Evolutionary conservation across 1,140 invertebrate genomes (phyloP).

Genomic region (Diploscapter pachys): DNA sequence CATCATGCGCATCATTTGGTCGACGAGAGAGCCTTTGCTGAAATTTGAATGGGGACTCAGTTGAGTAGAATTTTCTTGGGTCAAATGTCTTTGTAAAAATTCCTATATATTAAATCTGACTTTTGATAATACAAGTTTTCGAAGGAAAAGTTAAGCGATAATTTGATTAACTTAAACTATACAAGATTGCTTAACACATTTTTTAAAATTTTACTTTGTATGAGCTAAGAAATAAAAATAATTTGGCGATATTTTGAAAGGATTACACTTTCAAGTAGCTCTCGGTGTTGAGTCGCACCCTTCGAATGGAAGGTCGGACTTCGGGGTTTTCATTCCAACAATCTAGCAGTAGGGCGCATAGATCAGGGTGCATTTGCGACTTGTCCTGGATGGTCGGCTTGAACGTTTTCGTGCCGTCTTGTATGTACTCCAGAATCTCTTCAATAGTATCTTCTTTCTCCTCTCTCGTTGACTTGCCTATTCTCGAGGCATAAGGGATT

Average conservation of each 20-base stretch:
- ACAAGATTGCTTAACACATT: too few relatives aligned
- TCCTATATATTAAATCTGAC: neutral
- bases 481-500: too few relatives aligned
- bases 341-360: conserved; percentile 50
- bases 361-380: conserved; percentile 52
- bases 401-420: conserved; percentile 49
- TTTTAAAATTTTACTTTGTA: too few relatives aligned
- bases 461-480: too few relatives aligned
- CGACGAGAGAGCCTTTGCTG: conserved; percentile 54
- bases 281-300: conserved; percentile 55
- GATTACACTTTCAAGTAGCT: conserved; percentile 56
- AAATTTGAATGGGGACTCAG: conserved; percentile 14
- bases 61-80: too few relatives aligned
- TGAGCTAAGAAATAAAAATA: too few relatives aligned
- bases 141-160: too few relatives aligned
- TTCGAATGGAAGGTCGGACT: conserved; percentile 50
- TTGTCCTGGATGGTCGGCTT: conserved; percentile 52
- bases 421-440: conserved; percentile 53
- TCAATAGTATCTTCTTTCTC: conserved; percentile 11
- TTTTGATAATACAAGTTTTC: neutral
- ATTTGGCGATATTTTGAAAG: too few relatives aligned
- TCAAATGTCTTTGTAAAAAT: neutral
- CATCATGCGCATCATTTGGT: conserved; percentile 59
- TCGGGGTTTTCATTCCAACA: conserved; percentile 57
- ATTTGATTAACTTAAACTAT: too few relatives aligned